Evolutionary conservation across 1,140 invertebrate genomes (phyloP).

Genomic region (Schmidtea mediterranea): DNA sequence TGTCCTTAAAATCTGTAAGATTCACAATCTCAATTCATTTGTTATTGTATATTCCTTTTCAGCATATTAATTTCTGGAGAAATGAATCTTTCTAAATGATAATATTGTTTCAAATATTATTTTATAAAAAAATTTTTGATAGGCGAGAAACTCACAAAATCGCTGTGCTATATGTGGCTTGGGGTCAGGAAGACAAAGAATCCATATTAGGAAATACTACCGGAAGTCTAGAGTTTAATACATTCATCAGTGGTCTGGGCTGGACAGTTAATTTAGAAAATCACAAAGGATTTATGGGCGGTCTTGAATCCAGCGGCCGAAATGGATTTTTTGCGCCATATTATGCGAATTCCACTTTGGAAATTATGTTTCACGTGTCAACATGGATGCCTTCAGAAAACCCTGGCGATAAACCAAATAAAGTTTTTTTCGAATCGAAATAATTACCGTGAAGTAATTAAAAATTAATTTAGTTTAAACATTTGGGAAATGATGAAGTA

Average conservation of each 20-base stretch:
- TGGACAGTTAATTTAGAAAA: constrained; percentile 69
- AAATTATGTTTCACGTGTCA: constrained; percentile 83
- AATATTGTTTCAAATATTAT: neutral
- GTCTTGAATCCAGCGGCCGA: constrained; percentile 59
- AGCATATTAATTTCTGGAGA: neutral
- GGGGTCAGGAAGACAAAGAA: constrained; percentile 81
- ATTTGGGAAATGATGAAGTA: constrained; percentile 91
- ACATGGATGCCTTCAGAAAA: constrained; percentile 66
- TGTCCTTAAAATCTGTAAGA: no score
- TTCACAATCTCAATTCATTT: no score
- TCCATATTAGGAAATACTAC: constrained; percentile 50
- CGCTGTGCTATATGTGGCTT: constrained; percentile 84
- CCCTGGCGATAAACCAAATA: constrained; percentile 37
- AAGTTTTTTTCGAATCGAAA: no score
- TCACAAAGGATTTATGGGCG: constrained; percentile 81
- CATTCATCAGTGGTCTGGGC: constrained; percentile 63
- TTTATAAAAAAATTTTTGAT: constrained; percentile 11
- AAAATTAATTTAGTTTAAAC: constrained; percentile 39
- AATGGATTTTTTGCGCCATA: constrained; percentile 76
- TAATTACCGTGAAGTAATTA: no score
- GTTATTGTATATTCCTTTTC: no score
- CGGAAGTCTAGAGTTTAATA: constrained; percentile 65
- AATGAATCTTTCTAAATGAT: neutral
- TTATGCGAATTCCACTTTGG: constrained; percentile 65
- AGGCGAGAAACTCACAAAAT: constrained; percentile 90